Base-by-base conservation (phyloP, 1,140 invertebrate species). In the Pissodes strobi region DNA sequence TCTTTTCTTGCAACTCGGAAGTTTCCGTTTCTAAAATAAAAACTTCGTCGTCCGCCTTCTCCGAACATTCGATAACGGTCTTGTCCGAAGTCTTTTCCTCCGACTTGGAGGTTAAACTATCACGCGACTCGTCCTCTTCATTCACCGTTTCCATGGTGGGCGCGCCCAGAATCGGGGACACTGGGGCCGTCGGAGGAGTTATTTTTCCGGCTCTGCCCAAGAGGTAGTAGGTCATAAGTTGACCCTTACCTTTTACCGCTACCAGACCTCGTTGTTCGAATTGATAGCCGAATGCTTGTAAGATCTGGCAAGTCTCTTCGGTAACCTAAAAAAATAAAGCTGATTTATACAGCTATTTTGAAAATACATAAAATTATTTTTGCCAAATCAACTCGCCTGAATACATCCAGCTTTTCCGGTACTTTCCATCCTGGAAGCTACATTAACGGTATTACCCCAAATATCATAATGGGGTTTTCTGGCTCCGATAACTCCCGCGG, bases 391-490 rank as follows among this genome's bases (percentile, higher is more conserved):
- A n/a, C 2, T 38, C 80, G 94, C 93, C 86, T 98, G 95, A 71
- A 98, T 95, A 66, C 89, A 92, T 6, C 93, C 94, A 61, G 94
- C 91, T 84, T 95, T 95, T 19, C 96, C 95, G 0, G 95, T 97
- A 74, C 92, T 95, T 76, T 98, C 95, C 94, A 98, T 97, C 55
- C 95, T 83, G 0, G 92, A 95, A 2, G 95, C 94, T 0, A 97
- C 94, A 77, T 98, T 98, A 0, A 97, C 95, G 0, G 94, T 94
- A 75, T 97, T 97, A 0, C 94, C 93, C 92, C 94, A 96, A 74
- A 97, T 97, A 74, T 97, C 95, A 77, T 97, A 97, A 76, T 97
- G 94, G 2, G 95, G 95, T 76, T 97, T 97, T 18, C 92, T 82
- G 0, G 93, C 94, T 10, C 94, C 94, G 71, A 97, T 97, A 0